Evolutionary conservation across 1,140 invertebrate genomes (phyloP).

Genomic region (Orchesella cincta): DNA sequence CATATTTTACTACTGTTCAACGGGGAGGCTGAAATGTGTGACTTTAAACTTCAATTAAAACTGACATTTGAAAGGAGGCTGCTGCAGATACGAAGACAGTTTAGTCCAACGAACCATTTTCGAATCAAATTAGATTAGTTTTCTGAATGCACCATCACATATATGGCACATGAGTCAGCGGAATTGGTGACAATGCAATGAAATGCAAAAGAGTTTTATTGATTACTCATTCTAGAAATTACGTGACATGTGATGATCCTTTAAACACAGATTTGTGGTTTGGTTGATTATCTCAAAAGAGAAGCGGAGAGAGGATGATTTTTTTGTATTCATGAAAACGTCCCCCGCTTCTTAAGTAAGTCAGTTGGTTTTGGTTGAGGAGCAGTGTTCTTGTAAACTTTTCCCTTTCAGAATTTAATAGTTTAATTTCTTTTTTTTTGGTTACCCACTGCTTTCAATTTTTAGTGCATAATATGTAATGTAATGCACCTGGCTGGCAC

Average conservation of each 20-base stretch:
- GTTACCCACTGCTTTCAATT: slow-evolving; percentile 14
- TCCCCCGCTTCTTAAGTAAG: no score
- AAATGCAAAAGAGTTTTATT: not conserved
- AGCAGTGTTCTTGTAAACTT: not conserved
- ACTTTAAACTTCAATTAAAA: not conserved
- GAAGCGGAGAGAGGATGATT: no score
- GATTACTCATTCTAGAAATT: not conserved
- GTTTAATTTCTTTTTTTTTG: not conserved
- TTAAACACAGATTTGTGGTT: not conserved
- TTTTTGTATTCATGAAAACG: no score
- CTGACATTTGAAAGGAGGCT: not conserved
- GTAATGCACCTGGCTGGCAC: no score
- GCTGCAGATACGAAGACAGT: no score
- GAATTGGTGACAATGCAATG: not conserved
- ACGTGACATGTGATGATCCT: not conserved
- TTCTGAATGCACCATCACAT: not conserved
- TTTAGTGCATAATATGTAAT: not conserved
- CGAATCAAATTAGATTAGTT: not conserved
- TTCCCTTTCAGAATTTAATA: not conserved
- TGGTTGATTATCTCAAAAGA: not conserved
- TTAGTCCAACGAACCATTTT: not conserved
- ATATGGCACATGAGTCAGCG: not conserved
- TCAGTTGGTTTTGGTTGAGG: not conserved
- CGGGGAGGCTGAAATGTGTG: no score
- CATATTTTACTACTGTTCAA: no score